Conservation (phyloP, 53 echinoderm and acorn worm species). For the Echinometra lucunter region DNA sequence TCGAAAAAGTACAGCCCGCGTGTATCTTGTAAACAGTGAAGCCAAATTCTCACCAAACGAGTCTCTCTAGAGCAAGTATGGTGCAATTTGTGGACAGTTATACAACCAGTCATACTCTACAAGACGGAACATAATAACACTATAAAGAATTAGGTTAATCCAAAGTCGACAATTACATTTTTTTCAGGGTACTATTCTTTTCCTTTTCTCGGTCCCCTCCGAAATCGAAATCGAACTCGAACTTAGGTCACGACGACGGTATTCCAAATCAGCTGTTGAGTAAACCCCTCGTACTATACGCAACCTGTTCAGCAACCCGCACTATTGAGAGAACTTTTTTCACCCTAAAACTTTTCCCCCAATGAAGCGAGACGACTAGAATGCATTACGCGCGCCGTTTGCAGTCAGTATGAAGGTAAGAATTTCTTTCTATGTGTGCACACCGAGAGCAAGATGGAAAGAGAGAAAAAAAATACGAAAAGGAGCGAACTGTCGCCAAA, state of each 20-base stretch:
- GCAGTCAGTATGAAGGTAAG: not conserved
- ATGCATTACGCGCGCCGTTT: not conserved
- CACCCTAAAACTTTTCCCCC: not conserved
- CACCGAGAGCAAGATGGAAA: not conserved
- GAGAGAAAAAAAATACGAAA: not conserved
- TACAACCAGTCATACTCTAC: no score
- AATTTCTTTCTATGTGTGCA: not conserved
- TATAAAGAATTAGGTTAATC: conserved; percentile 23
- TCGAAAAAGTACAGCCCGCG: no score
- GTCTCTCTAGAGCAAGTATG: not conserved
- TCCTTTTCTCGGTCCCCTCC: not conserved
- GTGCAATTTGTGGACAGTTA: not conserved
- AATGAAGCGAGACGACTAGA: conserved; percentile 6
- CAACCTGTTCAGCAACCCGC: not conserved
- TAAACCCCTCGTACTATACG: not conserved
- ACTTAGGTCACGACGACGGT: no score
- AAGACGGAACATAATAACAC: not conserved
- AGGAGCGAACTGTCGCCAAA: conserved; percentile 21
- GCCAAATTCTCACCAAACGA: not conserved
- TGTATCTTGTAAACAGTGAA: not conserved
- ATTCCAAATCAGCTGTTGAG: not conserved
- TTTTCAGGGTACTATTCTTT: not conserved
- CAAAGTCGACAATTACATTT: not conserved
- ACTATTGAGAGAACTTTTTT: conserved; percentile 17
- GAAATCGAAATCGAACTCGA: not conserved